Base-by-base conservation (phyloP, 1,140 invertebrate genomes). In the Nymphalis io region DNA sequence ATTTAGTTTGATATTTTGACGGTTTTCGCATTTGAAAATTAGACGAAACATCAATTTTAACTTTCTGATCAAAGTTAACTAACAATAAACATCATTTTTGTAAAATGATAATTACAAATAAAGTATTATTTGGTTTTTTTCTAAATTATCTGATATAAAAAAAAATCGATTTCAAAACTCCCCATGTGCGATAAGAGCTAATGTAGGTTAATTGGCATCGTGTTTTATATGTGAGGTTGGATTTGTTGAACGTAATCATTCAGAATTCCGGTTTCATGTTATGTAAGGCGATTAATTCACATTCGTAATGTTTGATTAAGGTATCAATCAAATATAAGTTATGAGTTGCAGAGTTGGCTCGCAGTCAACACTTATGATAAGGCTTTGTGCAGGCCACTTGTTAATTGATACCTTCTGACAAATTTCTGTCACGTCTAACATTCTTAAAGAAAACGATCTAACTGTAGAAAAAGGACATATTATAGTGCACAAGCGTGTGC, bases 121-220 rank as follows among this genome's bases (percentile, higher is more conserved):
- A 27, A 27, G 23, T 27, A 27, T n/a, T 27, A 27, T 27, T 27
- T 2, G 12, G 51, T 23, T 27, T 20, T 11, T 15, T 20, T 23
- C 21, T 27, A 11, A 55, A 12, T 23, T n/a, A n/a, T 4, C 23
- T 4, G 13, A 20, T 55, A 13, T 55, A 55, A 55, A 23, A 55
- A 27, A 15, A 15, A 27, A 21, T 55, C 21, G 18, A 60, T 27
- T 44, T 48, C 40, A 61, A 62, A 51, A 62, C 16, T 51, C 33
- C 21, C 23, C 16, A 38, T 33, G 60, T 62, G 33, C 46, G 42
- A 39, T 62, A 51, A 51, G 64, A 38, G 27, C 42, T 63, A 72
- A 71, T 73, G 33, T 72, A 68, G 72, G 65, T 73, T 74, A 74
- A 77, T 74, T 72, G 55, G 63, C 1, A 66, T 39, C 53, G 55